phyloP scores from a whole-genome alignment of 2,888 invertebrate genomes.

The Spisula subtruncata region DNA sequence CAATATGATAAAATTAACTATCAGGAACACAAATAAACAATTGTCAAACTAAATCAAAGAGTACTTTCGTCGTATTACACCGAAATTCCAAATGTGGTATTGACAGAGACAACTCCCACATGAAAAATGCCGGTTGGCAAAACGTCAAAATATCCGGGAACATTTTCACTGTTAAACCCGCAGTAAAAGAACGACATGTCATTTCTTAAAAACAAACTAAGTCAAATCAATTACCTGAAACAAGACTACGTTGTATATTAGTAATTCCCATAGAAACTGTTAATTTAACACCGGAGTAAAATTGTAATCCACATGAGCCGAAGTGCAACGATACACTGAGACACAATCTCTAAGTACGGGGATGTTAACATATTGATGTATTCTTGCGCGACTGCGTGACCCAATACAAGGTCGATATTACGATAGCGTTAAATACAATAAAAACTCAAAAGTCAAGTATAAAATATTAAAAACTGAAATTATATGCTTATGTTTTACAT shows the following conservation, averaged over 20 bases:
- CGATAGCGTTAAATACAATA: slow-evolving; percentile 43
- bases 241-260: slow-evolving; percentile 37
- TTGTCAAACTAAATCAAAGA: slow-evolving; percentile 44
- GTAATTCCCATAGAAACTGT: slow-evolving; percentile 58
- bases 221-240: slow-evolving; percentile 52
- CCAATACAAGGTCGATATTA: slow-evolving; percentile 74
- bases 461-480: background rate
- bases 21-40: background rate
- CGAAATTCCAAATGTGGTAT: slow-evolving; percentile 42
- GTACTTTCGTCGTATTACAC: slow-evolving; percentile 59
- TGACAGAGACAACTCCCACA: slow-evolving; percentile 63
- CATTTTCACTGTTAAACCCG: slow-evolving; percentile 34
- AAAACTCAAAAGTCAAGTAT: background rate
- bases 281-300: slow-evolving; percentile 40
- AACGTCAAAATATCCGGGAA: slow-evolving; percentile 55
- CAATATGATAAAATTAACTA: slow-evolving; percentile 32
- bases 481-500: background rate
- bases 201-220: slow-evolving; percentile 4
- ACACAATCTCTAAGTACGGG: slow-evolving; percentile 64
- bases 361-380: slow-evolving; percentile 72
- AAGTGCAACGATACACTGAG: slow-evolving; percentile 62
- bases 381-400: slow-evolving; percentile 70
- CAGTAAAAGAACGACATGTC: slow-evolving; percentile 21
- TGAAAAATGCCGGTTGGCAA: slow-evolving; percentile 64
- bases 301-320: slow-evolving; percentile 53